phyloP scores from a whole-genome alignment of 1,140 invertebrate species.

The Reticulitermes speratus region DNA sequence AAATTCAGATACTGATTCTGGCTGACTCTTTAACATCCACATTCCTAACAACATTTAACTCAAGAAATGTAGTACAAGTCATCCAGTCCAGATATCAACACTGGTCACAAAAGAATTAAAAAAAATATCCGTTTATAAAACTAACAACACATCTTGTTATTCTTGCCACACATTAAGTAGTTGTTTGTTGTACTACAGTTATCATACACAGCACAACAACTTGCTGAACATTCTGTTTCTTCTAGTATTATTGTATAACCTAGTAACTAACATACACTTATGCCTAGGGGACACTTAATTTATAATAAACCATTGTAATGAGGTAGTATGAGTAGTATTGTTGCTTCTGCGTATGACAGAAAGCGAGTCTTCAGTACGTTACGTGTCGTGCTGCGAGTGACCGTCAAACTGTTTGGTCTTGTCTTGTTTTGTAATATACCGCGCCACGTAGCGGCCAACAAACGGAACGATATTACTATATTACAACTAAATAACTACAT shows the following conservation, averaged over 20 bases:
- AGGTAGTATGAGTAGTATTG: slow-evolving; percentile 34
- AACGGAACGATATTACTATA: slow-evolving; percentile 29
- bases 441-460: slow-evolving; percentile 25
- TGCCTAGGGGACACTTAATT: slow-evolving; percentile 27
- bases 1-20: slow-evolving; percentile 22
- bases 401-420: not conserved
- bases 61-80: slow-evolving; percentile 28
- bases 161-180: slow-evolving; percentile 29
- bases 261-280: slow-evolving; percentile 32
- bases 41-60: slow-evolving; percentile 32
- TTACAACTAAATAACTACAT: slow-evolving; percentile 31
- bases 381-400: slow-evolving; percentile 26
- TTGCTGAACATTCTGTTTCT: slow-evolving; percentile 19
- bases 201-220: slow-evolving; percentile 26
- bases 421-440: not conserved
- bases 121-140: slow-evolving; percentile 22
- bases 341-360: slow-evolving; percentile 27
- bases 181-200: slow-evolving; percentile 34
- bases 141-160: slow-evolving; percentile 29
- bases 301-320: slow-evolving; percentile 34
- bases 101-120: slow-evolving; percentile 20
- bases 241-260: slow-evolving; percentile 27
- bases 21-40: slow-evolving; percentile 21
- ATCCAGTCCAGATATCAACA: slow-evolving; percentile 9
- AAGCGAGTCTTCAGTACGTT: slow-evolving; percentile 32